Evolutionary conservation across 1,140 invertebrate species (phyloP).

Genomic region (Drosophila gunungcola): DNA sequence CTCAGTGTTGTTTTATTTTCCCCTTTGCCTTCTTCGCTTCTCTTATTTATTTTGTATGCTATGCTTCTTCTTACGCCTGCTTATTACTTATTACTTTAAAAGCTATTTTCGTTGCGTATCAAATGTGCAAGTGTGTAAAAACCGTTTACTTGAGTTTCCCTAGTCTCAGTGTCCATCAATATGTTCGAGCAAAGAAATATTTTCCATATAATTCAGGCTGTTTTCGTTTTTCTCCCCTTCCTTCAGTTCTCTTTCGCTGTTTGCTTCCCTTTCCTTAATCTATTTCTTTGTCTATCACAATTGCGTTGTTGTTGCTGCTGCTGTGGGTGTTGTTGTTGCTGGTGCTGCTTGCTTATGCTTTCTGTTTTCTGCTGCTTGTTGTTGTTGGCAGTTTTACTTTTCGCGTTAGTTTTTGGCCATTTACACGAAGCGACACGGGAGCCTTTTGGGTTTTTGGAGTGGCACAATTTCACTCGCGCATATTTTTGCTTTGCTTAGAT

Average conservation of each 20-base stretch:
- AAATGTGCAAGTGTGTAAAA: constrained; percentile 57
- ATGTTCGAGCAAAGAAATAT: constrained; percentile 49
- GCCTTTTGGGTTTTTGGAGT: constrained; percentile 46
- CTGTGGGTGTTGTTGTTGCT: constrained; percentile 54
- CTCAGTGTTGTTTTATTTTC: constrained; percentile 38
- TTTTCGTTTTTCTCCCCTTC: constrained; percentile 47
- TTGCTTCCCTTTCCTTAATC: constrained; percentile 64
- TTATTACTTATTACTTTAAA: constrained; percentile 49
- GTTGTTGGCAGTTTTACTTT: constrained; percentile 69
- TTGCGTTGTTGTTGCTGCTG: constrained; percentile 80
- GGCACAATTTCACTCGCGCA: constrained; percentile 66
- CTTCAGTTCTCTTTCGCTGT: constrained; percentile 50
- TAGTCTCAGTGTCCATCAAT: constrained; percentile 45
- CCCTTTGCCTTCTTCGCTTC: constrained; percentile 31
- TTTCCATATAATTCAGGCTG: constrained; percentile 27
- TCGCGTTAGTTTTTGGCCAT: constrained; percentile 69
- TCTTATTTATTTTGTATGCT: constrained; percentile 73
- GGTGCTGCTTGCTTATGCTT: constrained; percentile 40
- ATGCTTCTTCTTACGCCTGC: constrained; percentile 46
- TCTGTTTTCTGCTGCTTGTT: constrained; percentile 57
- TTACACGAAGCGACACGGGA: constrained; percentile 46
- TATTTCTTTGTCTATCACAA: constrained; percentile 84
- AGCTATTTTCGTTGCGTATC: constrained; percentile 70
- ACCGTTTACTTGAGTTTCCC: constrained; percentile 48
- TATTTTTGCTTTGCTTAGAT: constrained; percentile 71